Percentiles rank a stretch among this genome's conserved stretches.
phyloP scores from a whole-genome alignment of 2,888 invertebrate species.

The Eupsilia transversa region DNA sequence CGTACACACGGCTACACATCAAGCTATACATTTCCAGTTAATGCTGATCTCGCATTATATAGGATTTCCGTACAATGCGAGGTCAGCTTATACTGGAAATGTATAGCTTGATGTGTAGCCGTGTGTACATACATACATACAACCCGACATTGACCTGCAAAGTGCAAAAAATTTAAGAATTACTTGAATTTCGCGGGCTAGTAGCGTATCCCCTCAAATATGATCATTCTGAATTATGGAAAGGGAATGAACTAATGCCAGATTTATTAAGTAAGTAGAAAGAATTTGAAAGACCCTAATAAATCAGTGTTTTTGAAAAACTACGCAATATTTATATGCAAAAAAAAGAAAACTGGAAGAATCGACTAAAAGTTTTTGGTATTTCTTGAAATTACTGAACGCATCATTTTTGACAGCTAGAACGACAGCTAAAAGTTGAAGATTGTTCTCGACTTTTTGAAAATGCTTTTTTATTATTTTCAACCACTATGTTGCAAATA shows the following conservation, averaged over 20 bases:
- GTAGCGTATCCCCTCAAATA: too few relatives aligned
- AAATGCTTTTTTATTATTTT: slow-evolving; percentile 77
- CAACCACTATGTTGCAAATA: slow-evolving; percentile 70
- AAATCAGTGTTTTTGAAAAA: background rate
- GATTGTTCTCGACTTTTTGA: slow-evolving; percentile 87
- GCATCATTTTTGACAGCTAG: slow-evolving; percentile 40
- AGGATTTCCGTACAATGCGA: too few relatives aligned
- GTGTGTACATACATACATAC: too few relatives aligned
- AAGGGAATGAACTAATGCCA: background rate
- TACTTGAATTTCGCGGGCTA: background rate
- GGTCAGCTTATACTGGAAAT: too few relatives aligned
- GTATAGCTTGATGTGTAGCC: too few relatives aligned
- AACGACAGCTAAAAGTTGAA: slow-evolving; percentile 68
- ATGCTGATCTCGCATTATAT: too few relatives aligned
- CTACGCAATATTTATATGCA: background rate
- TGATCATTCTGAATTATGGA: background rate
- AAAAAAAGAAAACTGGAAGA: background rate
- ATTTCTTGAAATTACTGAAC: slow-evolving; percentile 30
- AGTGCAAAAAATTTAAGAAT: too few relatives aligned
- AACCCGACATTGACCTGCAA: too few relatives aligned
- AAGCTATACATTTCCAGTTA: too few relatives aligned
- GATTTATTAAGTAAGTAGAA: background rate
- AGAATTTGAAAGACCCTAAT: background rate
- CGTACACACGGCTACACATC: too few relatives aligned
- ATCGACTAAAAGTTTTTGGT: slow-evolving; percentile 23